These are phyloP conservation scores for Caenorhabditis virilis DNA, from an alignment of 2,888 invertebrate genomes.

Conservation along the genomic window DNA sequence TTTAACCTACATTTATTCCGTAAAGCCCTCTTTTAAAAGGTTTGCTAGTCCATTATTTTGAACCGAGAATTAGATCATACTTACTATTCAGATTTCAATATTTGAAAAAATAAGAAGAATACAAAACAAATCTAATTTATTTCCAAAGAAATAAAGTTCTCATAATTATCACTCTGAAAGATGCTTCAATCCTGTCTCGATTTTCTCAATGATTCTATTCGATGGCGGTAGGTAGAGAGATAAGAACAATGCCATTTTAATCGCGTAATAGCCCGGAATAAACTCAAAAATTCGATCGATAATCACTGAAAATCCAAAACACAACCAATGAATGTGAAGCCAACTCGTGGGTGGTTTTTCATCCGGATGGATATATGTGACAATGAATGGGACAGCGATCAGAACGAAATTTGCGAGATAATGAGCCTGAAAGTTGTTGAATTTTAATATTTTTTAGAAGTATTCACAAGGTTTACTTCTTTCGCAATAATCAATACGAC, in stretches of 20 bases:
- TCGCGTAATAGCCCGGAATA: constrained; percentile 17
- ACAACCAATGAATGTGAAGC: constrained; percentile 18
- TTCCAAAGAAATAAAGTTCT: too few species aligned
- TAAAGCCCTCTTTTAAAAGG: too few species aligned
- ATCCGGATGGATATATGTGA: constrained; percentile 17
- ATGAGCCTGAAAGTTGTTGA: constrained; percentile 19
- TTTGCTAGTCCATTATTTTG: too few species aligned
- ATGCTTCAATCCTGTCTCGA: neutral
- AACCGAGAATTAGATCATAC: too few species aligned
- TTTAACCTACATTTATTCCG: too few species aligned
- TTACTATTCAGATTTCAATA: too few species aligned
- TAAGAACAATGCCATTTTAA: constrained; percentile 17
- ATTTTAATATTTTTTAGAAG: too few species aligned
- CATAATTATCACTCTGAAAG: neutral
- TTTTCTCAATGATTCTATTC: constrained; percentile 20
- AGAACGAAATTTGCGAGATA: constrained; percentile 23
- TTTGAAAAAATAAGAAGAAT: too few species aligned
- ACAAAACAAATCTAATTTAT: too few species aligned
- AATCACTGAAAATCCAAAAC: constrained; percentile 19
- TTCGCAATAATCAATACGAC: constrained; percentile 6
- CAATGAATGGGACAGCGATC: constrained; percentile 13
- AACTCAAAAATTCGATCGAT: constrained; percentile 27
- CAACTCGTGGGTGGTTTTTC: constrained; percentile 6
- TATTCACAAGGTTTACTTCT: constrained; percentile 14
- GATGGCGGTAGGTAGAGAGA: constrained; percentile 29